Conservation (phyloP, 1,140 invertebrate genomes). For the Drosophila ogumai region DNA sequence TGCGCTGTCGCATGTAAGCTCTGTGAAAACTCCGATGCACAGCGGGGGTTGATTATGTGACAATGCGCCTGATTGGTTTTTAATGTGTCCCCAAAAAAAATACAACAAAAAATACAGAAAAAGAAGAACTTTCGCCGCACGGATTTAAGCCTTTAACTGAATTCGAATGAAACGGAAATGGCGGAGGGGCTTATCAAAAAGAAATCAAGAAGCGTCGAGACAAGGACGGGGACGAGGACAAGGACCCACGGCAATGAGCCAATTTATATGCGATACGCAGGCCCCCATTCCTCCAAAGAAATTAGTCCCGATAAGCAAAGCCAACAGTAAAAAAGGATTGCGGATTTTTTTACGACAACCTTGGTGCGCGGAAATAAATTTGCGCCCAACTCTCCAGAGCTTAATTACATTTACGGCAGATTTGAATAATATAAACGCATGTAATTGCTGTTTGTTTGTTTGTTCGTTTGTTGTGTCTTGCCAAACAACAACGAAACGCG, state of each 20-base stretch:
- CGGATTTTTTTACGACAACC: conserved; percentile 47
- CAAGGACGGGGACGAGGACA: conserved; percentile 10
- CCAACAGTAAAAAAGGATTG: conserved; percentile 60
- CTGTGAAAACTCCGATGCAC: conserved; percentile 27
- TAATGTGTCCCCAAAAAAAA: conserved; percentile 57
- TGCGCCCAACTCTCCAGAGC: conserved; percentile 75
- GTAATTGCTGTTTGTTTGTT: conserved; percentile 52
- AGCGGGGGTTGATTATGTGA: conserved; percentile 69
- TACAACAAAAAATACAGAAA: conserved; percentile 3
- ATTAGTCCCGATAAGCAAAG: conserved; percentile 51
- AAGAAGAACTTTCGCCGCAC: neutral
- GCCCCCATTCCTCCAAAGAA: conserved; percentile 22
- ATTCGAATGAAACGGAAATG: conserved; percentile 27
- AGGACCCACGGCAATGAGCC: conserved; percentile 64
- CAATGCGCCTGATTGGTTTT: conserved; percentile 80
- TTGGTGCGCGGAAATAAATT: conserved; percentile 63
- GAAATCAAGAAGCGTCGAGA: conserved; percentile 41
- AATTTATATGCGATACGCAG: conserved; percentile 78
- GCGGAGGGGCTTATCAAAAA: conserved; percentile 51
- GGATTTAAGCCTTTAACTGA: conserved; percentile 48
- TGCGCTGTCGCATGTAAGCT: conserved; percentile 5
- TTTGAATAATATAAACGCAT: conserved; percentile 75
- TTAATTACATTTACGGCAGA: conserved; percentile 80
- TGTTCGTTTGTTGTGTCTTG: neutral
- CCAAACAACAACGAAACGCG: conserved; percentile 40